Percentiles rank a stretch among this genome's conserved stretches.
These are phyloP conservation scores for Nomada ruficornis DNA, from an alignment of 2,888 invertebrate species.

Conservation along the genomic window DNA sequence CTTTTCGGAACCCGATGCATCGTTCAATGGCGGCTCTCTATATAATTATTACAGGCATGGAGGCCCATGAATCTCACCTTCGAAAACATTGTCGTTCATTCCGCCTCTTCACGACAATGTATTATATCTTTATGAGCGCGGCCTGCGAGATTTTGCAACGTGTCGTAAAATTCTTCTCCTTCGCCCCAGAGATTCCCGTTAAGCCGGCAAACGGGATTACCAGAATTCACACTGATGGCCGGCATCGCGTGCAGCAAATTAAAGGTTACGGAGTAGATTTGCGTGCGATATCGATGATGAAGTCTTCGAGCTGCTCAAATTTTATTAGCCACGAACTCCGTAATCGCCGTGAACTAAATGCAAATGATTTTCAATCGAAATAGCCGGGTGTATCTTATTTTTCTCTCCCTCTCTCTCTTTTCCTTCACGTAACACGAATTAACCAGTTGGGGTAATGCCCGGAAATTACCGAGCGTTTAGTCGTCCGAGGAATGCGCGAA, in stretches of 20 bases:
- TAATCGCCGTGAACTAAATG: constrained; percentile 47
- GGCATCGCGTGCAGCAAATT: constrained; percentile 76
- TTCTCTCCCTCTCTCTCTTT: not conserved
- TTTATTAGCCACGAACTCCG: constrained; percentile 61
- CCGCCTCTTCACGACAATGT: constrained; percentile 1
- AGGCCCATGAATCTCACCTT: constrained; percentile 7
- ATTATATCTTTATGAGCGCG: not conserved
- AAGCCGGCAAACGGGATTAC: constrained; percentile 33
- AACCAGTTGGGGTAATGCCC: constrained; percentile 44
- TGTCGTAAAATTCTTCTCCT: not conserved
- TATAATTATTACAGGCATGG: not conserved
- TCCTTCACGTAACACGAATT: constrained; percentile 32
- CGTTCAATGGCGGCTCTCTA: not conserved
- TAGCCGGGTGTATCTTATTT: constrained; percentile 34
- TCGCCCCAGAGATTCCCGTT: not conserved
- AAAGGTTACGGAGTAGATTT: constrained; percentile 61
- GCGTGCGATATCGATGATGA: constrained; percentile 64
- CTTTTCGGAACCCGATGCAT: not conserved
- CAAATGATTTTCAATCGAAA: constrained; percentile 41
- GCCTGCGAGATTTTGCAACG: not conserved
- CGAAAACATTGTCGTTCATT: not conserved
- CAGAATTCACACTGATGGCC: constrained; percentile 47
- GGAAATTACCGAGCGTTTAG: constrained; percentile 44
- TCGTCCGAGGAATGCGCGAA: constrained; percentile 28
- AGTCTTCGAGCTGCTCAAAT: constrained; percentile 62